Evolutionary conservation across 2,113 vertebrate genomes (phyloP).

Genomic region (Barbus barbus): DNA sequence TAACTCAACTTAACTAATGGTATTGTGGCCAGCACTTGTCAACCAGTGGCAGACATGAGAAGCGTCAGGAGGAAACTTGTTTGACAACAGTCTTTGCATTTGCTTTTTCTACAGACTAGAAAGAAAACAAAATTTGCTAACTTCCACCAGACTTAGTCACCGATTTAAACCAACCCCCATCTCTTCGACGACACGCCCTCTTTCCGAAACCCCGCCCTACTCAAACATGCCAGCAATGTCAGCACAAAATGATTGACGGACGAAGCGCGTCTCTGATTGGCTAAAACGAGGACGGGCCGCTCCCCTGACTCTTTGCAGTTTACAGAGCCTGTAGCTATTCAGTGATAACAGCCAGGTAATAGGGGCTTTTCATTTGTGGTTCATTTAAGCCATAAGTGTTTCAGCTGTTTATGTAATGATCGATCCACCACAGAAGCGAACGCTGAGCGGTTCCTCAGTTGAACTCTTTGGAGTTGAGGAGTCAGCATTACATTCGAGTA

Average conservation of each 20-base stretch:
- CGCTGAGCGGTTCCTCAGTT: too few species aligned
- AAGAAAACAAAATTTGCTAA: background rate
- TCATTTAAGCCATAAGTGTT: slow-evolving; percentile 25
- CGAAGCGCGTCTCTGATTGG: background rate
- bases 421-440: too few species aligned
- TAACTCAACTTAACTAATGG: too few species aligned
- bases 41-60: background rate
- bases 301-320: too few species aligned
- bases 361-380: background rate
- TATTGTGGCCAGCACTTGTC: background rate
- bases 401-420: slow-evolving; percentile 69
- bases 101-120: background rate
- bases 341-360: background rate
- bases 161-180: too few species aligned
- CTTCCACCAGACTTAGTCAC: too few species aligned
- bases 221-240: background rate
- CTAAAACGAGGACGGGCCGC: background rate
- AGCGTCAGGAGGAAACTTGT: too few species aligned
- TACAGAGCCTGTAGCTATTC: background rate
- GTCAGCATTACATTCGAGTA: background rate
- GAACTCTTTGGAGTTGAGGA: background rate
- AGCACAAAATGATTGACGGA: slow-evolving; percentile 13
- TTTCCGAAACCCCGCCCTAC: background rate
- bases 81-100: background rate
- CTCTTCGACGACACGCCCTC: background rate